These are phyloP conservation scores for Ptychochromis oligacanthus DNA, from an alignment of 2,113 vertebrate genomes.

Conservation along the genomic window DNA sequence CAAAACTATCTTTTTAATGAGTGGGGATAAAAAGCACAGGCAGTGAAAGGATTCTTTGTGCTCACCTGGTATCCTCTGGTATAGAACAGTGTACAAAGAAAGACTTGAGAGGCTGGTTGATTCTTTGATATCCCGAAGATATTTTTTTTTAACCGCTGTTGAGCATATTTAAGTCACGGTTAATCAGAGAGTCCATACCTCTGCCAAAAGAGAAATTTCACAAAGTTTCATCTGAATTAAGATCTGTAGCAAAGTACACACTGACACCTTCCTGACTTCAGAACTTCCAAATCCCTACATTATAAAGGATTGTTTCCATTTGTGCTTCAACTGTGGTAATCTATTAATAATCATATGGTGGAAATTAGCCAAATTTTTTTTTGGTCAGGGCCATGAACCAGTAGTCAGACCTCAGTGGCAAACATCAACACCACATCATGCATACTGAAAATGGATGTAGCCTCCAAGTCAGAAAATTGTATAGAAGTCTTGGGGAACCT, in stretches of 20 bases:
- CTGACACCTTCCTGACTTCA: background rate
- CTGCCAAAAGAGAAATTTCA: background rate
- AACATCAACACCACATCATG: background rate
- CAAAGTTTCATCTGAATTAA: background rate
- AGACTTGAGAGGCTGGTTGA: conserved; percentile 17
- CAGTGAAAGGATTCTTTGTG: conserved; percentile 50
- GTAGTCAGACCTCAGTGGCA: background rate
- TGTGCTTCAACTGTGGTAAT: background rate
- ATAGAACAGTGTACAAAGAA: conserved; percentile 18
- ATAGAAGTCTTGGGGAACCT: too few relatives aligned
- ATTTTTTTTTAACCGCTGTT: conserved; percentile 8
- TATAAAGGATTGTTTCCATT: background rate
- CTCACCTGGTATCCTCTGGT: conserved; percentile 37
- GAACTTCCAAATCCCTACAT: background rate
- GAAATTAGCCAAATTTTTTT: background rate
- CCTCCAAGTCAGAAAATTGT: background rate
- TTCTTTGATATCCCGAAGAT: conserved; percentile 32
- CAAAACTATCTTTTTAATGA: conserved; percentile 51
- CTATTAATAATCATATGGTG: background rate
- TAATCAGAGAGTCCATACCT: background rate
- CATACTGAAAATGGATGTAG: background rate
- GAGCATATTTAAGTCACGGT: conserved; percentile 41
- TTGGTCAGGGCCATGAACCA: background rate
- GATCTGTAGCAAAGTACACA: background rate
- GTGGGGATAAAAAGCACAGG: conserved; percentile 59